phyloP scores from a whole-genome alignment of 2,113 vertebrate species.

The Pterocles burchelli region DNA sequence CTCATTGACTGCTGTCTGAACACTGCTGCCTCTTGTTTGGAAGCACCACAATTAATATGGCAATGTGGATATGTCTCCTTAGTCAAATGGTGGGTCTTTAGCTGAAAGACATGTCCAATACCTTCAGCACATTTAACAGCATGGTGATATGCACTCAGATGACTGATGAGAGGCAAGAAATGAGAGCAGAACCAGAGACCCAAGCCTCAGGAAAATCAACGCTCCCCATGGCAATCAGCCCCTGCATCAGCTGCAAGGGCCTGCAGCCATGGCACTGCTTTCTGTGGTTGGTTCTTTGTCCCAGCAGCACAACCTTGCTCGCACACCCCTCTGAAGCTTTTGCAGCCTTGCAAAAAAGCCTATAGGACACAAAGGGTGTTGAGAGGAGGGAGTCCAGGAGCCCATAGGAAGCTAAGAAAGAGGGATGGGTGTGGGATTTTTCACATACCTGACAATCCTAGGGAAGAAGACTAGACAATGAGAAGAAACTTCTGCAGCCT shows the following conservation, averaged over 20 bases:
- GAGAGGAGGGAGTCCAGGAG: background rate
- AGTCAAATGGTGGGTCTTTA: background rate
- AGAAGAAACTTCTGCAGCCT: background rate
- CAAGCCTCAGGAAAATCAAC: background rate
- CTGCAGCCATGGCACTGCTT: background rate
- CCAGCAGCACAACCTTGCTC: background rate
- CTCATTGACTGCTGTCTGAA: background rate
- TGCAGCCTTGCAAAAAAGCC: background rate
- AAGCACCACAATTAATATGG: background rate
- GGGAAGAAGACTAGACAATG: background rate
- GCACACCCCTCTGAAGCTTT: background rate
- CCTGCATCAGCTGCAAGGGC: accelerated
- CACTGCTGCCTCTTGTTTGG: background rate
- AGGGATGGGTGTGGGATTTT: background rate
- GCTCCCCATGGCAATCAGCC: accelerated
- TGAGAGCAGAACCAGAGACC: background rate
- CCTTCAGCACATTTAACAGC: background rate
- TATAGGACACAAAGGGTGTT: background rate
- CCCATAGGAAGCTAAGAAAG: accelerated
- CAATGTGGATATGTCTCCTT: accelerated
- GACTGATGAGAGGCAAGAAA: background rate
- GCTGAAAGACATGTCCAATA: background rate
- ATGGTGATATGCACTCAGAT: background rate
- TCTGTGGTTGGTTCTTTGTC: background rate
- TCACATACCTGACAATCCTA: background rate